Evolutionary conservation across 2,797 vertebrate genomes (phyloP).

Genomic region (Botia kubotai): DNA sequence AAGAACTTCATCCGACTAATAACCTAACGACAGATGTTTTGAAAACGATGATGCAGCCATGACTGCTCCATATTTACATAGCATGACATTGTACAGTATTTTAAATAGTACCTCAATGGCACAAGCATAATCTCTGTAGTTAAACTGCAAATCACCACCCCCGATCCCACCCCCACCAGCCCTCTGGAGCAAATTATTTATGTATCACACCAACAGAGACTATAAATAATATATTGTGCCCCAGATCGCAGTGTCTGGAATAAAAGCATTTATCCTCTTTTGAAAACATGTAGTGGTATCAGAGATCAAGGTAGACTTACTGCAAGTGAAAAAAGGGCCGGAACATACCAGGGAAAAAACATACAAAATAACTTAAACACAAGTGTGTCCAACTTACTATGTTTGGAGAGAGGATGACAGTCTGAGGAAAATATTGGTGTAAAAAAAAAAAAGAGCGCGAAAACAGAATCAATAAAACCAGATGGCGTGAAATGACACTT

Average conservation of each 20-base stretch:
- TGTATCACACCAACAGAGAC: constrained; percentile 66
- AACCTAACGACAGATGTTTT: background rate
- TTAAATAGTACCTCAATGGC: constrained; percentile 34
- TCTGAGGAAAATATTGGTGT: constrained; percentile 28
- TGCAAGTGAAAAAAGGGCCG: constrained; percentile 1
- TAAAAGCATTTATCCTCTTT: constrained; percentile 66
- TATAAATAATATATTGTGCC: constrained; percentile 71
- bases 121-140: constrained; percentile 62
- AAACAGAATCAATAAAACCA: constrained; percentile 44
- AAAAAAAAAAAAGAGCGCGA: constrained; percentile 56
- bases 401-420: constrained; percentile 32
- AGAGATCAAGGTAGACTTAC: constrained; percentile 29
- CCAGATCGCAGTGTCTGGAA: constrained; percentile 62
- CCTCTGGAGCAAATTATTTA: constrained; percentile 73
- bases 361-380: constrained; percentile 38
- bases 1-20: no score
- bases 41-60: constrained; percentile 5
- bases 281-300: constrained; percentile 51
- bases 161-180: constrained; percentile 54
- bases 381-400: constrained; percentile 2
- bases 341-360: background rate
- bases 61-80: background rate
- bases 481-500: constrained; percentile 39
- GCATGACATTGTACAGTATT: constrained; percentile 50
- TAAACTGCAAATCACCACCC: constrained; percentile 70